phyloP scores from a whole-genome alignment of 2,113 vertebrate genomes.

The Thryonomys swinderianus region DNA sequence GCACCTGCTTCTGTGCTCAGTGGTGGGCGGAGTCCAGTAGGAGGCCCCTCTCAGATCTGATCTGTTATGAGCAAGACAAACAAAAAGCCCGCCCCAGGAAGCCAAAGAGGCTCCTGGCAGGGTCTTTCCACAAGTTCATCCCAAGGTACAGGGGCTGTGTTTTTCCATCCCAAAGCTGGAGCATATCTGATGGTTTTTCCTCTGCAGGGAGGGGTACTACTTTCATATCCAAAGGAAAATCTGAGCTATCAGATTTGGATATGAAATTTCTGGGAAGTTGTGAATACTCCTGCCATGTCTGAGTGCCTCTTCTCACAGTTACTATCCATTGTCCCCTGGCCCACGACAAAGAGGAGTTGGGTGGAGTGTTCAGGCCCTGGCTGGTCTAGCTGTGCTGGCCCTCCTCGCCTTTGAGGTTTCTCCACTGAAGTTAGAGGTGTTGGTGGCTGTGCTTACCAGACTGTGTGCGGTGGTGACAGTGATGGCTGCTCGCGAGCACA shows the following conservation, averaged over 20 bases:
- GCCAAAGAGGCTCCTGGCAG: background rate
- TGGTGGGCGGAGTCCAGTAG: background rate
- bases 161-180: background rate
- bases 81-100: background rate
- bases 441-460: background rate
- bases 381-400: background rate
- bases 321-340: background rate
- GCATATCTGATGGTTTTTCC: background rate
- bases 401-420: background rate
- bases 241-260: background rate
- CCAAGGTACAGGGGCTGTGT: background rate
- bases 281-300: background rate
- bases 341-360: background rate
- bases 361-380: background rate
- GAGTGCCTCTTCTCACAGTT: background rate
- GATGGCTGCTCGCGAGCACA: background rate
- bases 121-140: background rate
- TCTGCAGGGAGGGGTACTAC: background rate
- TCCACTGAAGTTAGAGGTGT: background rate
- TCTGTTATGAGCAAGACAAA: background rate
- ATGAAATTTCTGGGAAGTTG: background rate
- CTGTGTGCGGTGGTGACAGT: background rate
- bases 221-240: background rate
- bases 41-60: background rate
- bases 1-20: background rate